phyloP scores from a whole-genome alignment of 53 echinoderm and acorn worm species.

The Holothuria leucospilota region DNA sequence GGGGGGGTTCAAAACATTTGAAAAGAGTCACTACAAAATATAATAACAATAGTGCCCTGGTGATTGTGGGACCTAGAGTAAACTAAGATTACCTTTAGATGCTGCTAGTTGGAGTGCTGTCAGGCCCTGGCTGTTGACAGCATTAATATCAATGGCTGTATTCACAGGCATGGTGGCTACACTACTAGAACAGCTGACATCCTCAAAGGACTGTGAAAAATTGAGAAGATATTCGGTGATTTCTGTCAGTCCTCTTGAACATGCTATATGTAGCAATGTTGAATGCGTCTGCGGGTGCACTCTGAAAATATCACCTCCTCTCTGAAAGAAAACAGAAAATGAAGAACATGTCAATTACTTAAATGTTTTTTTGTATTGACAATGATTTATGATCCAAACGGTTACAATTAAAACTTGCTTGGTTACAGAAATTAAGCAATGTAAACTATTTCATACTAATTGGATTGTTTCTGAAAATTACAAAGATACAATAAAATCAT shows the following conservation, averaged over 20 bases:
- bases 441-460: too few species aligned
- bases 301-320: slow-evolving; percentile 88
- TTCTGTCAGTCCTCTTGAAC: slow-evolving; percentile 82
- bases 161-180: slow-evolving; percentile 24
- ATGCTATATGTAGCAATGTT: slow-evolving; percentile 87
- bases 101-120: slow-evolving; percentile 92
- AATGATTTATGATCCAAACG: too few species aligned
- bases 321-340: slow-evolving; percentile 55
- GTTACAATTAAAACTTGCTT: too few species aligned
- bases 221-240: slow-evolving; percentile 77
- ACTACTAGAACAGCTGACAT: background rate
- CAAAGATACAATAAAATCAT: too few species aligned
- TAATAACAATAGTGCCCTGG: too few species aligned
- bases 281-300: slow-evolving; percentile 85
- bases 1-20: too few species aligned
- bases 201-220: slow-evolving; percentile 57
- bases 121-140: slow-evolving; percentile 71
- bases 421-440: too few species aligned
- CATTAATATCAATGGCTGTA: slow-evolving; percentile 74
- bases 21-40: too few species aligned
- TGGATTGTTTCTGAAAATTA: too few species aligned
- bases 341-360: background rate
- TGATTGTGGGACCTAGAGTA: too few species aligned
- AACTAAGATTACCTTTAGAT: slow-evolving; percentile 66
- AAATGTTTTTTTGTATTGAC: too few species aligned